Evolutionary conservation across 2,113 vertebrate species (phyloP).

Genomic region (Henicopernis longicauda): DNA sequence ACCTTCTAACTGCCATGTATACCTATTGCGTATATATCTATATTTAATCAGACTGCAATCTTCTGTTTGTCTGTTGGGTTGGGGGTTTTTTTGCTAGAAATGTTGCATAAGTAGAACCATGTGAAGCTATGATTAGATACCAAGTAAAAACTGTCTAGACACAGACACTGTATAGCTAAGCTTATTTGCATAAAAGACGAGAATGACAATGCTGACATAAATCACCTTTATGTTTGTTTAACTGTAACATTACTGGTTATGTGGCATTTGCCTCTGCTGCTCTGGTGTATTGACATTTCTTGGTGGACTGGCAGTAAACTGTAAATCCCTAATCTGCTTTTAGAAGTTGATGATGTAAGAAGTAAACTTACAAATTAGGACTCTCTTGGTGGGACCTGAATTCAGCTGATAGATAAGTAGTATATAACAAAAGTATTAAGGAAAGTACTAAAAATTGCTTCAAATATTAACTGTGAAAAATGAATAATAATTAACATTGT

Average conservation of each 20-base stretch:
- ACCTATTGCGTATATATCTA: not conserved
- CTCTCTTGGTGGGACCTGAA: slow-evolving; percentile 32
- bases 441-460: slow-evolving; percentile 48
- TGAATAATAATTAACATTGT: slow-evolving; percentile 18
- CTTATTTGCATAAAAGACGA: not conserved
- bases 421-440: not conserved
- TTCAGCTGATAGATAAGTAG: slow-evolving; percentile 13
- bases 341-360: slow-evolving; percentile 75
- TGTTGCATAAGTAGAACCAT: not conserved
- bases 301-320: slow-evolving; percentile 80
- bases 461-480: slow-evolving; percentile 32
- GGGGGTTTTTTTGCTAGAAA: not conserved
- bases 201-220: not conserved
- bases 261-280: slow-evolving; percentile 49
- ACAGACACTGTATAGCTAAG: not conserved
- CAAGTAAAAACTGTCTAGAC: not conserved
- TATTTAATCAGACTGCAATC: not conserved
- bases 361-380: slow-evolving; percentile 49
- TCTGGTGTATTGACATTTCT: slow-evolving; percentile 80
- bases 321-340: slow-evolving; percentile 83
- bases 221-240: not conserved
- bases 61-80: not conserved
- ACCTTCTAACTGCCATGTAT: not conserved
- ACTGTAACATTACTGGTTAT: not conserved
- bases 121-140: not conserved